Conservation (phyloP, 30 jellyfish, hydroid and myxozoan genomes). For the Clytia hemisphaerica region DNA sequence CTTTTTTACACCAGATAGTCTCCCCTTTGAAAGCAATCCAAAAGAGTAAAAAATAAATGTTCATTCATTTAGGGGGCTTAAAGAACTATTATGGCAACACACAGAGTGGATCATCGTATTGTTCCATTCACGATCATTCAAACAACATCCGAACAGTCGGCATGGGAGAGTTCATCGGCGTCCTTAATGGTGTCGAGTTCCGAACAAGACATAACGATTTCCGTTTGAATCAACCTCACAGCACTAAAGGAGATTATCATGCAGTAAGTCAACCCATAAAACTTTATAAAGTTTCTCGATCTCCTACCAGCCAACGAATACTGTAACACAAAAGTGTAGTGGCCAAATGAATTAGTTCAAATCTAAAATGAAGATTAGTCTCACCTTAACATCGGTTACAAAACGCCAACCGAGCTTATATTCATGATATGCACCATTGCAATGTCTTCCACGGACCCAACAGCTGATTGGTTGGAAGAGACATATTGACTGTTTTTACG, state of each 20-base stretch:
- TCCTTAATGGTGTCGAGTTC: slow-evolving; percentile 34
- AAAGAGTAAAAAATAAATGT: neutral
- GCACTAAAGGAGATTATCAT: slow-evolving; percentile 40
- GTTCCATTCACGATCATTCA: slow-evolving; percentile 34
- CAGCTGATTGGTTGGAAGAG: no score
- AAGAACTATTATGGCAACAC: slow-evolving; percentile 26
- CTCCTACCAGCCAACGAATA: no score
- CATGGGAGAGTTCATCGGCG: slow-evolving; percentile 41
- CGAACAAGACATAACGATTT: slow-evolving; percentile 45
- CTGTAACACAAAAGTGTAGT: no score
- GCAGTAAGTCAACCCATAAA: no score
- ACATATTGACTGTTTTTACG: no score
- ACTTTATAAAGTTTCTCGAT: no score
- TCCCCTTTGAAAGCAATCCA: neutral
- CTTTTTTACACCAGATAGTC: neutral
- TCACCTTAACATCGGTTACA: no score
- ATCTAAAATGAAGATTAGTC: no score
- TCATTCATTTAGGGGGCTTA: neutral
- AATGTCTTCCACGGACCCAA: no score
- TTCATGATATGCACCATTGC: no score
- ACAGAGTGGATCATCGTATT: slow-evolving; percentile 20
- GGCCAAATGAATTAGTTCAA: no score
- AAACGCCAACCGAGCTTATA: no score
- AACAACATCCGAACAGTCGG: slow-evolving; percentile 49
- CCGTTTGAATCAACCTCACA: slow-evolving; percentile 34